Base-by-base conservation (phyloP, 2,113 vertebrate species). In the Xyrauchen texanus region DNA sequence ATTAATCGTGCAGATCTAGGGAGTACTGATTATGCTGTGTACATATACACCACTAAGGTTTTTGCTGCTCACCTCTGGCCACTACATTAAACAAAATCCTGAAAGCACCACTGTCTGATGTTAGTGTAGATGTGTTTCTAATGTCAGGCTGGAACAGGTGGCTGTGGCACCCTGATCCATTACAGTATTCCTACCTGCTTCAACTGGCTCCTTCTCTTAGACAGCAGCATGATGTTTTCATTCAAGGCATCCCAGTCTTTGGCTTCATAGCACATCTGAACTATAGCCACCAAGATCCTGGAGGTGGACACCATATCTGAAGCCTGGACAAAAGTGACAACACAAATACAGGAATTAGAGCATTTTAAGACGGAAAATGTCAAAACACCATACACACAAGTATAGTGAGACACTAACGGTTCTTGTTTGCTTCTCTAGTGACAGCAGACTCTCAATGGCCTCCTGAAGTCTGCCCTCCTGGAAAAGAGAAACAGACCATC, bases 241-340 rank as follows among this genome's bases (percentile, higher is more conserved):
- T 99, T 99, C 78, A 99, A 93, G 57, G 95, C 91, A 89, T 99
- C 96, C 95, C 95, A 98, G 82, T 99, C 97, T 89, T 98, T 97
- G 44, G 96, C 96, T 84, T 98, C 96, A 0, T 97, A 95, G 88
- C 97, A 98, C 94, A 99, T 96, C 88, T 98, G 96, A 83, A 99
- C 97, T 68, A 99, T 95, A 77, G 94, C 96, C 83, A 99, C 96
- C 65, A 99, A 92, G 88, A 99, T 98, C 55, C 95, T 94, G 69
- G 98, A 99, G 8, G 97, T 99, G 16, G 97, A 99, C 78, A 98
- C 89, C 97, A 99, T 99, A 84, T 99, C 98, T 49, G 97, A 98
- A 55, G 98, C 97, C 98, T 99, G 86, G 64, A 9, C n/a, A 44
- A 64, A 8, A 51, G 8, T 8, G 3, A 8, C 7, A 34, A 55